Evolutionary conservation across 1,140 invertebrate genomes (phyloP).

Genomic region (Dysdera silvatica): DNA sequence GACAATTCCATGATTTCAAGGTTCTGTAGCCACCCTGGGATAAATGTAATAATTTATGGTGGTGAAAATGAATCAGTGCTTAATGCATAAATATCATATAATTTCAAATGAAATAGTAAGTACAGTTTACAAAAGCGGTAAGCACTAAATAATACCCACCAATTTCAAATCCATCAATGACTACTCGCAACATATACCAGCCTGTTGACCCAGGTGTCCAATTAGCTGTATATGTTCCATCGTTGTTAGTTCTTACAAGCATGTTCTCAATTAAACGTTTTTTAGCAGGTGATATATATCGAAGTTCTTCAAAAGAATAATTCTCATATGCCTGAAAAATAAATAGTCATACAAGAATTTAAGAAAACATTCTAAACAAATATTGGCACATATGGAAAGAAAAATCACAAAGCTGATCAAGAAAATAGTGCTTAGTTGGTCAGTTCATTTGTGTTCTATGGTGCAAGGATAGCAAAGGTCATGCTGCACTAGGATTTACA

Average conservation of each 20-base stretch:
- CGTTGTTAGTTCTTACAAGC: conserved; percentile 68
- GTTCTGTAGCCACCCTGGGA: too few species aligned
- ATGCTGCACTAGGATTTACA: too few species aligned
- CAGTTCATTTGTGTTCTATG: too few species aligned
- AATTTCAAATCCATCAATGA: conserved; percentile 80
- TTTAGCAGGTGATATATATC: conserved; percentile 65
- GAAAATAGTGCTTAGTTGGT: too few species aligned
- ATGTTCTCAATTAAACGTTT: conserved; percentile 73
- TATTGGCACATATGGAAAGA: too few species aligned
- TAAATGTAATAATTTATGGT: too few species aligned
- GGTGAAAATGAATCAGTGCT: too few species aligned
- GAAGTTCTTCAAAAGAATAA: conserved; percentile 92
- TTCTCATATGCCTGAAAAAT: conserved; percentile 68
- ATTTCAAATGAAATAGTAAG: too few species aligned
- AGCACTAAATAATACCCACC: conserved; percentile 47
- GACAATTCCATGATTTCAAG: too few species aligned
- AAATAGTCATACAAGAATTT: conserved; percentile 31
- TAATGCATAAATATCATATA: too few species aligned
- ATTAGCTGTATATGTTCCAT: conserved; percentile 77
- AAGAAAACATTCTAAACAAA: neutral
- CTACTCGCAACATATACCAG: conserved; percentile 76
- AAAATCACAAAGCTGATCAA: too few species aligned
- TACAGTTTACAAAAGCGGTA: neutral
- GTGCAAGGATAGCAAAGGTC: too few species aligned
- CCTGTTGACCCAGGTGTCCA: conserved; percentile 90